Conservation (phyloP, 2,888 invertebrate species). For the Rotaria magnacalcarata region DNA sequence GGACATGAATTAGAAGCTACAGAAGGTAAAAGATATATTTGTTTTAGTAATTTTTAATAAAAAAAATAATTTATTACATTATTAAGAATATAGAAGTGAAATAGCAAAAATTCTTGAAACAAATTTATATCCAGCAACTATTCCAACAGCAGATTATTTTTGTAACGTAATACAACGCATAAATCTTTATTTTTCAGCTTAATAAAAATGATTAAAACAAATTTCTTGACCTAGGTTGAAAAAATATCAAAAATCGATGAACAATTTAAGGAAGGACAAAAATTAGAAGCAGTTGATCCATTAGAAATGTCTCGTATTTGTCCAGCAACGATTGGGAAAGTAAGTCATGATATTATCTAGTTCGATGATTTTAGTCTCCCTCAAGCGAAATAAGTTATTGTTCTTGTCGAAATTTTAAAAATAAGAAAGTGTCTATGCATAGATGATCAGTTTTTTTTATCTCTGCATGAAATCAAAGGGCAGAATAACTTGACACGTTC, state of each 20-base stretch:
- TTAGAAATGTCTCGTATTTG: conserved; percentile 86
- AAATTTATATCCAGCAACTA: conserved; percentile 70
- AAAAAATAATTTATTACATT: too few relatives aligned
- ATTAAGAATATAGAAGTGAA: conserved; percentile 57
- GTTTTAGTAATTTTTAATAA: background rate
- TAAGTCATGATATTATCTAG: background rate
- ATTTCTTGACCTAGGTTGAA: background rate
- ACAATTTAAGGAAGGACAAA: conserved; percentile 77
- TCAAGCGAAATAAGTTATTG: too few relatives aligned
- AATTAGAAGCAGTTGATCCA: conserved; percentile 93
- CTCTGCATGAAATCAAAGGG: too few relatives aligned
- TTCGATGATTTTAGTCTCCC: too few relatives aligned
- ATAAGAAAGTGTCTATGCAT: too few relatives aligned
- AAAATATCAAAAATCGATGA: conserved; percentile 46
- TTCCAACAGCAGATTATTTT: conserved; percentile 66
- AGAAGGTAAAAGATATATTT: conserved; percentile 57
- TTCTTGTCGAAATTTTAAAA: too few relatives aligned
- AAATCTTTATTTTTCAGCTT: too few relatives aligned
- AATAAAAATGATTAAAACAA: too few relatives aligned
- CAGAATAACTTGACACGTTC: too few relatives aligned
- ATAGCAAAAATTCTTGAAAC: conserved; percentile 61
- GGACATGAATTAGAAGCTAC: conserved; percentile 84
- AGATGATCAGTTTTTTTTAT: too few relatives aligned
- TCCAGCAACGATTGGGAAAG: conserved; percentile 85
- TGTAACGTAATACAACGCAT: conserved; percentile 49